Conservation (phyloP, 2,888 invertebrate genomes). For the Penaeus monodon region DNA sequence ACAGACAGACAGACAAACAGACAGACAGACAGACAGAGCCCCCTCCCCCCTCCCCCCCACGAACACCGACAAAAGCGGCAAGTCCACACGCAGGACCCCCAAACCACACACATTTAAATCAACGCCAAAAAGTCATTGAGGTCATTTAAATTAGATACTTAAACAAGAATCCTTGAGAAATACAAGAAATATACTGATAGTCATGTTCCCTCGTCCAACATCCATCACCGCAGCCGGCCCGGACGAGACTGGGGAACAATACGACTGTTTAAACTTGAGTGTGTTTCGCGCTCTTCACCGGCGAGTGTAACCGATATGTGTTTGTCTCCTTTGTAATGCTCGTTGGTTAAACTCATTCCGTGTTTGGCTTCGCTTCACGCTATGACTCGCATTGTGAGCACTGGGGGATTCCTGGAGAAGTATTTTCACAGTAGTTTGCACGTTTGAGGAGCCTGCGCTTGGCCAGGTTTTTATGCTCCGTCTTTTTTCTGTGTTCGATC, state of each 20-base stretch:
- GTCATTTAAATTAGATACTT: conserved; percentile 34
- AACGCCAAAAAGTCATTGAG: conserved; percentile 7
- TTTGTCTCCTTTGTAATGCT: conserved; percentile 50
- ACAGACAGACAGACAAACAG: not conserved
- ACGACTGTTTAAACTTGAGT: conserved; percentile 48
- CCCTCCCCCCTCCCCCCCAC: not conserved
- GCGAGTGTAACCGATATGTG: conserved; percentile 52
- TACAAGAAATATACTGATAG: conserved; percentile 26
- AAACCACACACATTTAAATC: not conserved
- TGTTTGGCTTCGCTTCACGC: conserved; percentile 51
- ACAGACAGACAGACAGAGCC: not conserved
- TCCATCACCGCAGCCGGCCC: conserved; percentile 31
- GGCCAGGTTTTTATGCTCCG: not conserved
- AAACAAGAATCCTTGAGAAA: conserved; percentile 41
- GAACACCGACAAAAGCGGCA: not conserved
- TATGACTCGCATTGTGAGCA: conserved; percentile 20
- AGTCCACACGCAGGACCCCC: not conserved
- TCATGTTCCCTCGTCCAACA: conserved; percentile 3
- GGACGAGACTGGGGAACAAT: conserved; percentile 33
- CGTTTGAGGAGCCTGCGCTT: conserved; percentile 21
- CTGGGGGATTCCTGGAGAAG: not conserved
- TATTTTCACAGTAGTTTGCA: conserved; percentile 46
- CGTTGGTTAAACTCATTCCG: conserved; percentile 50
- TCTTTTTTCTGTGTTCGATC: not conserved
- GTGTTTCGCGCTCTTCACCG: conserved; percentile 48